Base-by-base conservation (phyloP, 2,113 vertebrate genomes). In the Setophaga petechia region DNA sequence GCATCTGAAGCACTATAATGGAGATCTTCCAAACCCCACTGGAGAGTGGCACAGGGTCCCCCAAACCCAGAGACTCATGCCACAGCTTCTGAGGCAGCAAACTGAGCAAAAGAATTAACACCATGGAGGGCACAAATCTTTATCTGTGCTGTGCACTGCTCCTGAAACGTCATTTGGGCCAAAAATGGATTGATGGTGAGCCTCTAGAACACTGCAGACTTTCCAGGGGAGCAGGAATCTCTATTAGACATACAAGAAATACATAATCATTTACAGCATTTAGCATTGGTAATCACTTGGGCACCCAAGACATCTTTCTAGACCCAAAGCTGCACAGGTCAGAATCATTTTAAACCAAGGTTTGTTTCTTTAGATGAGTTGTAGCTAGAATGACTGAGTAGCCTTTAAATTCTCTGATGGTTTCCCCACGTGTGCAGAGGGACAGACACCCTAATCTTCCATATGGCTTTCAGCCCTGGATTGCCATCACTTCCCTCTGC, bases 31-130 rank as follows among this genome's bases (percentile, higher is more conserved):
- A 78, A 92, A 87, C 35, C 9, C 33, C 67, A 41, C 55, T 5
- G 14, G 3, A 77, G 76, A 6, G 0, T 10, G 46, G 28, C 49
- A 44, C 1, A 9, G 51, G 0, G 21, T 11, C 20, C 33, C 58
- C 19, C 37, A 85, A 59, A 62, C 18, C 31, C 49, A 62, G 35
- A 74, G 20, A 33, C 46, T 43, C 55, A 39, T n/a, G 51, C 61
- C 86, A 58, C 30, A 69, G 39, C 57, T 58, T 57, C 78, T 37
- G 23, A 47, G 7, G 12, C 54, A 72, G 15, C 44, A 52, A 95
- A 78, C 23, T 12, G n/a, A 4, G 37, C 35, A 30, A 37, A 75
- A 17, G 28, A n/a, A 21, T 54, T 30, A 35, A 75, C 55, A 72
- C 35, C 37, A 21, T 3, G 28, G 31, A 44, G n/a, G 49, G 23